These are phyloP conservation scores for Aegotheles bennettii DNA, from an alignment of 2,113 vertebrate genomes.

Conservation along the genomic window DNA sequence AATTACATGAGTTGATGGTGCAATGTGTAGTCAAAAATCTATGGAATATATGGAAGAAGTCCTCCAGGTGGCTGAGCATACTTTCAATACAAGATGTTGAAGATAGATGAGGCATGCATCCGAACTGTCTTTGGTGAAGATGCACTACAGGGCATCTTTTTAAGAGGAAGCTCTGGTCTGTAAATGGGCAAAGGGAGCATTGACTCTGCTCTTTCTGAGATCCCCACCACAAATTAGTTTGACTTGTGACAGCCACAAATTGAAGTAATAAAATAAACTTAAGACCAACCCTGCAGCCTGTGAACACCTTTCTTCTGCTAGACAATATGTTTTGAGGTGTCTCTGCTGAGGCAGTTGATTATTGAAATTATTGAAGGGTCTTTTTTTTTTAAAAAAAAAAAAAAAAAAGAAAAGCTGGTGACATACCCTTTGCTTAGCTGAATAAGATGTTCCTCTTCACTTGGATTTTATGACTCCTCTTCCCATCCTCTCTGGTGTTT, in stretches of 20 bases:
- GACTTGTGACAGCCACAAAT: background rate
- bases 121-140: background rate
- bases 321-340: background rate
- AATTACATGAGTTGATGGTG: background rate
- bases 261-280: constrained; percentile 2
- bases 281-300: background rate
- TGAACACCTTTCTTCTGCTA: background rate
- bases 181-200: background rate
- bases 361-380: background rate
- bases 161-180: background rate
- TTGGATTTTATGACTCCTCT: background rate
- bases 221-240: background rate
- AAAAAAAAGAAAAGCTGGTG: background rate
- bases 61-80: background rate
- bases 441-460: background rate
- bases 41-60: background rate
- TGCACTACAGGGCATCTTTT: background rate
- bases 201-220: background rate
- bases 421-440: background rate
- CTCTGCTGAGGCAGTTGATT: background rate
- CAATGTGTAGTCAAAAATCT: background rate
- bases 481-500: background rate
- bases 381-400: background rate
- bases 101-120: background rate
- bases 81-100: background rate